Base-by-base conservation (phyloP, 2,797 vertebrate genomes). In the Syncerus caffer region DNA sequence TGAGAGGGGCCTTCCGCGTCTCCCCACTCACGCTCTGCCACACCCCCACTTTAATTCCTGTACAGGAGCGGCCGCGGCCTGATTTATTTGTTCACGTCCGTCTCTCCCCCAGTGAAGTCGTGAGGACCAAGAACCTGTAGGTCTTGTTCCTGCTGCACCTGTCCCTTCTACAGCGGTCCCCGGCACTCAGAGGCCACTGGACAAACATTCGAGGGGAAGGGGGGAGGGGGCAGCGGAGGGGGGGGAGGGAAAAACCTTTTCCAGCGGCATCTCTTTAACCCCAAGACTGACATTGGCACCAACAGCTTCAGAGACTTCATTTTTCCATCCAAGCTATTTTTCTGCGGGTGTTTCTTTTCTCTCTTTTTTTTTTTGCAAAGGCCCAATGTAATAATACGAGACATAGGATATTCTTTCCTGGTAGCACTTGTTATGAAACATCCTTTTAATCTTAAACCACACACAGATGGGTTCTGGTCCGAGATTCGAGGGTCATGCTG, bases 21-120 rank as follows among this genome's bases (percentile, higher is more conserved):
- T 12, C 10, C 25, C 25, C 34, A 19, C 6, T 7, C n/a, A 1
- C 0, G 1, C 16, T 31, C 25, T 2, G 50, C 51, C 78, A 3
- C 31, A 45, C 1, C 29, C 25, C 80, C 0, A 1, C 23, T 15
- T 25, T 12, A 6, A 15, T 34, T 27, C 47, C 76, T 2, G 1
- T 38, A 6, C 19, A 3, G 31, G 55, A 47, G 16, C 7, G 0
- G n/a, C 47, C 1, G 0, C 1, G 0, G 12, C 67, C 71, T 0
- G 47, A n/a, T 13, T 4, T 17, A 45, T 8, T 27, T 88, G 34
- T 34, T 78, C 60, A 3, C 4, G 1, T 27, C 67, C 21, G 0
- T 38, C 25, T 16, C 38, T 53, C 25, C 38, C 12, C 5, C 51
- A 25, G 2, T 1, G 79, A 80, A 38, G 34, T n/a, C 12, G 1